These are phyloP conservation scores for Leptobrachium ailaonicum DNA, from an alignment of 2,113 vertebrate genomes.

Conservation along the genomic window DNA sequence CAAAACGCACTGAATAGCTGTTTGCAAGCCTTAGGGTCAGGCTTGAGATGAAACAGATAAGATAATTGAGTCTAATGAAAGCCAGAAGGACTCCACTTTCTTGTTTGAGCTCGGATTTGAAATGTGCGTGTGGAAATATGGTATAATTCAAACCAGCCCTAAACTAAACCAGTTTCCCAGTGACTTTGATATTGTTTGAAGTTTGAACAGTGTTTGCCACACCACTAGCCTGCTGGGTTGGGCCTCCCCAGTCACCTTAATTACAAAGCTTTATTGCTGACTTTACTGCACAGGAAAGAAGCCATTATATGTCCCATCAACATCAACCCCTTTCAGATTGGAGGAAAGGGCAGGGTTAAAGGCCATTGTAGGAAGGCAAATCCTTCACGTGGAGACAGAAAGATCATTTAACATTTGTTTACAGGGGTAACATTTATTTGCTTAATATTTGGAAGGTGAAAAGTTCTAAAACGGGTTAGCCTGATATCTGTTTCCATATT, in stretches of 20 bases:
- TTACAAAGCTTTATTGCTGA: slow-evolving; percentile 95
- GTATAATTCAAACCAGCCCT: slow-evolving; percentile 97
- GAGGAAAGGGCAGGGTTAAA: slow-evolving; percentile 91
- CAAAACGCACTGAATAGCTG: slow-evolving; percentile 79
- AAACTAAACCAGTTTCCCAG: slow-evolving; percentile 80
- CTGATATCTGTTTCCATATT: not conserved
- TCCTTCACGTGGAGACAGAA: slow-evolving; percentile 81
- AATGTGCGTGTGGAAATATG: slow-evolving; percentile 83
- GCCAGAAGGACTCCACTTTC: slow-evolving; percentile 88
- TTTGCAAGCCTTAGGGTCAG: slow-evolving; percentile 95
- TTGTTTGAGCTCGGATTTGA: slow-evolving; percentile 96
- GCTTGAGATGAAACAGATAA: slow-evolving; percentile 99
- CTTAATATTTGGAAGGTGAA: slow-evolving; percentile 56
- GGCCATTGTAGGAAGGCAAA: slow-evolving; percentile 86
- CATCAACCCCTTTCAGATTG: slow-evolving; percentile 89
- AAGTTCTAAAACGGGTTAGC: not conserved
- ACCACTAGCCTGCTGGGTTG: slow-evolving; percentile 88
- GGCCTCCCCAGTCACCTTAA: slow-evolving; percentile 96
- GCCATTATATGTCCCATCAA: slow-evolving; percentile 97
- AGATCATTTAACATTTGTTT: slow-evolving; percentile 70
- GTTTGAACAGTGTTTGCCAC: slow-evolving; percentile 89
- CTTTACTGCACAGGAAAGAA: slow-evolving; percentile 97
- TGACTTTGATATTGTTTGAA: slow-evolving; percentile 97
- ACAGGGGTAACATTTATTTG: slow-evolving; percentile 78
- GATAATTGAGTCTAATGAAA: slow-evolving; percentile 99